Evolutionary conservation across 2,113 vertebrate genomes (phyloP).

Genomic region (Apteryx mantelli): DNA sequence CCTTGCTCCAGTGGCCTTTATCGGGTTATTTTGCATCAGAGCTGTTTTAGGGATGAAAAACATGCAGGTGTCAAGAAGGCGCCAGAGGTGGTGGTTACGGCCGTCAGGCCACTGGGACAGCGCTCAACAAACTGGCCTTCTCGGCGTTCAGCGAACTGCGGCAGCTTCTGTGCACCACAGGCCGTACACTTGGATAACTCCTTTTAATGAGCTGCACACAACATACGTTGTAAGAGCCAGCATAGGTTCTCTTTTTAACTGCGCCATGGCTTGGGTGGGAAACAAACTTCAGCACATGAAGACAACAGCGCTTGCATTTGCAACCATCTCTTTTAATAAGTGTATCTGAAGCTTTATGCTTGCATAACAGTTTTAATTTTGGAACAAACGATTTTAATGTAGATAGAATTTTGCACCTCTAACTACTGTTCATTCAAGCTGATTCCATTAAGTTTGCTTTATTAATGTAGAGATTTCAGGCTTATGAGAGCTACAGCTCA

Average conservation of each 20-base stretch:
- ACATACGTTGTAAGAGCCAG: background rate
- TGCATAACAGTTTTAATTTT: background rate
- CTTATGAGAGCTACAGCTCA: background rate
- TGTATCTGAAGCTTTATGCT: background rate
- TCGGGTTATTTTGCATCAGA: background rate
- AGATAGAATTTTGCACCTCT: background rate
- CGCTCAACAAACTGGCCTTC: background rate
- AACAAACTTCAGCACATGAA: background rate
- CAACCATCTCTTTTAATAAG: background rate
- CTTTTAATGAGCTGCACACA: background rate
- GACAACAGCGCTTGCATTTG: background rate
- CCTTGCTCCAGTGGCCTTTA: background rate
- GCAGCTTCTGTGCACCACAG: background rate
- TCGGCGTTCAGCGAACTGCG: background rate
- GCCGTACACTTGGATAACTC: background rate
- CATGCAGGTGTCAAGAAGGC: background rate
- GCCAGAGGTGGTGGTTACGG: background rate
- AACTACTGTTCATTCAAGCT: constrained; percentile 13
- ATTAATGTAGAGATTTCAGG: background rate
- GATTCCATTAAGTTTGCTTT: background rate
- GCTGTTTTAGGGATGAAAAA: background rate
- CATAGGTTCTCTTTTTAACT: background rate
- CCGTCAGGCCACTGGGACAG: too few relatives aligned
- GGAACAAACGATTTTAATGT: background rate
- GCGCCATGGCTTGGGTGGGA: background rate